Conservation (phyloP, 2,113 vertebrate genomes). For the Delphinus delphis region DNA sequence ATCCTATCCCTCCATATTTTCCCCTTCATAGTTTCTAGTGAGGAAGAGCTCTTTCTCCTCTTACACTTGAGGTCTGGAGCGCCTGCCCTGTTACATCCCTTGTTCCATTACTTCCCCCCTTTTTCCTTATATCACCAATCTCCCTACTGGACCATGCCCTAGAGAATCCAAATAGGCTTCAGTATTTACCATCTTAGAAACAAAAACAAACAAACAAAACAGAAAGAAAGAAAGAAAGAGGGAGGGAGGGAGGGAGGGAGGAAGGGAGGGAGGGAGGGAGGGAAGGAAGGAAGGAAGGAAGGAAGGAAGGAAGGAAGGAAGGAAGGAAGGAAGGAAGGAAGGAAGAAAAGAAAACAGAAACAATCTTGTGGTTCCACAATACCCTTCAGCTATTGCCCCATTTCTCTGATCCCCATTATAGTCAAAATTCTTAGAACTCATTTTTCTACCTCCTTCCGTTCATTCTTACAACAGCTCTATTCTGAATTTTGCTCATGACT, state of each 20-base stretch:
- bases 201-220: neutral
- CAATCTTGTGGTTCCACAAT: neutral
- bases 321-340: too few relatives aligned
- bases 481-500: neutral
- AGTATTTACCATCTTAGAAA: neutral
- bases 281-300: accelerated
- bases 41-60: neutral
- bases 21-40: too few relatives aligned
- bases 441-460: neutral
- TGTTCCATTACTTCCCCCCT: neutral
- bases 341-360: neutral
- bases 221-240: too few relatives aligned
- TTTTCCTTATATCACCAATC: neutral
- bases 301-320: neutral
- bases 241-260: too few relatives aligned
- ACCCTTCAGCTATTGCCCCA: neutral
- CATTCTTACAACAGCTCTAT: neutral
- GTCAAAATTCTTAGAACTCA: neutral
- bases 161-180: neutral
- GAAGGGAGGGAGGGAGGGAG: too few relatives aligned
- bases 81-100: accelerated
- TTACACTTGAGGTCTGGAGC: neutral
- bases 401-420: neutral
- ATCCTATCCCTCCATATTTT: neutral
- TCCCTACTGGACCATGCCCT: neutral